phyloP scores from a whole-genome alignment of 2,113 vertebrate genomes.

The Clarias macrocephalus region DNA sequence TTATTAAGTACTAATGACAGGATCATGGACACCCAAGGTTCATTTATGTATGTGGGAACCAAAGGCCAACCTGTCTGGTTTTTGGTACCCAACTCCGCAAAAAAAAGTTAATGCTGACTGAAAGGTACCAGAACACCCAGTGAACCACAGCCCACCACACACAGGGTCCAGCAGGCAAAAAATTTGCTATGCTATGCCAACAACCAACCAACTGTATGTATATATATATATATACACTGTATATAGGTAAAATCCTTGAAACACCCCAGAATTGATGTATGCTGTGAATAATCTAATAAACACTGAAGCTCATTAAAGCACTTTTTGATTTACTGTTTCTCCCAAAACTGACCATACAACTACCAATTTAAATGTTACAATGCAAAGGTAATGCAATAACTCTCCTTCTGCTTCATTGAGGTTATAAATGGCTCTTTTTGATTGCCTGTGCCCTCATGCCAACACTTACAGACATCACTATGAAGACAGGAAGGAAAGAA shows the following conservation, averaged over 20 bases:
- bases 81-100: too few species aligned
- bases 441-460: neutral
- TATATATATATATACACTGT: too few species aligned
- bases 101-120: too few species aligned
- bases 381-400: neutral
- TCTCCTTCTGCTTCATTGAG: neutral
- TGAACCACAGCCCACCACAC: too few species aligned
- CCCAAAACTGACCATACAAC: neutral
- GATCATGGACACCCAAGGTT: too few species aligned
- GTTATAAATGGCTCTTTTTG: neutral
- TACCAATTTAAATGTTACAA: neutral
- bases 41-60: too few species aligned
- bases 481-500: neutral
- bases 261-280: neutral
- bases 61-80: too few species aligned
- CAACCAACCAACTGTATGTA: too few species aligned
- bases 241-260: neutral
- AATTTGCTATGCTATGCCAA: too few species aligned
- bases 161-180: too few species aligned
- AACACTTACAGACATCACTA: neutral
- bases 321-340: neutral
- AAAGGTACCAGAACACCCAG: too few species aligned
- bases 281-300: neutral
- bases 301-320: neutral
- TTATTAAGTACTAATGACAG: too few species aligned